Evolutionary conservation across 1,140 invertebrate species (phyloP).

Genomic region (Tetramorium alpestre): DNA sequence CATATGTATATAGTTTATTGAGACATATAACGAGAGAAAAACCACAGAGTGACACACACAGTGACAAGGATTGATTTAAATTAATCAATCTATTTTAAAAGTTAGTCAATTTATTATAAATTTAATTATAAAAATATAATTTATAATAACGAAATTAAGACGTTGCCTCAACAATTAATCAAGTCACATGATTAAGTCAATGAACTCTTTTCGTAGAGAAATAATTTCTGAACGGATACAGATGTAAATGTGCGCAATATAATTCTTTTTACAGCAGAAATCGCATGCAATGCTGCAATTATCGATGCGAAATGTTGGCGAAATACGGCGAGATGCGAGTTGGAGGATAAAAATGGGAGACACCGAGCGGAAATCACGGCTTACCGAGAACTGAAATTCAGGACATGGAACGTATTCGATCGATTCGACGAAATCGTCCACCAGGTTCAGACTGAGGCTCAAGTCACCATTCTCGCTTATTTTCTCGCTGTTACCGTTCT

Average conservation of each 20-base stretch:
- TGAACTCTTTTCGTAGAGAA: background rate
- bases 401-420: conserved; percentile 77
- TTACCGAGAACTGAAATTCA: conserved; percentile 83
- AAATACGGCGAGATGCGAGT: background rate
- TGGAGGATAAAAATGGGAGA: background rate
- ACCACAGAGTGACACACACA: background rate
- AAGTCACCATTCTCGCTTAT: conserved; percentile 74
- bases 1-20: background rate
- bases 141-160: background rate
- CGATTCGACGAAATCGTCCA: conserved; percentile 75
- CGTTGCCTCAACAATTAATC: background rate
- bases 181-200: background rate
- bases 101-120: no score
- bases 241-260: background rate
- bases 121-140: background rate
- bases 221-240: background rate
- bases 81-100: background rate
- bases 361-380: conserved; percentile 18
- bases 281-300: background rate
- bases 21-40: background rate
- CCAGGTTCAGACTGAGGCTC: conserved; percentile 73
- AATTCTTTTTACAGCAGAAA: background rate
- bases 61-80: background rate
- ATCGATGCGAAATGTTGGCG: background rate
- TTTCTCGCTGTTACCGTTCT: conserved; percentile 77